Evolutionary conservation across 2,113 vertebrate species (phyloP), one percentile per base, ranked within the genome.

Genomic region (Mixornis gularis): DNA sequence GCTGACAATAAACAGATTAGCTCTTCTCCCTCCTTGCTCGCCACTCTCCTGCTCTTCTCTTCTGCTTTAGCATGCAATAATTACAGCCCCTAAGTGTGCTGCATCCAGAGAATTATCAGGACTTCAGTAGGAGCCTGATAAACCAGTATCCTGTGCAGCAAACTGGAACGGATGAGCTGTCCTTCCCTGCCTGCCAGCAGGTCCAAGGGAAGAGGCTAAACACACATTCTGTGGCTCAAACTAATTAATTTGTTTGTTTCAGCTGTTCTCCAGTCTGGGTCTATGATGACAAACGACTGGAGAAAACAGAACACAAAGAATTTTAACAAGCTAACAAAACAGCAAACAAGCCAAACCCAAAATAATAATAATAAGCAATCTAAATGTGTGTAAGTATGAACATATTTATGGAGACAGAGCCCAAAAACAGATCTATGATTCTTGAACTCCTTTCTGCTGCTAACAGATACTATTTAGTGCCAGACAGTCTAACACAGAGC

Each of bases 171-270:
- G 81, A 93, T 52, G 80, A 95, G 92, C 58, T 84, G 83, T 79
- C 80, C 86, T 62, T 32, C 53, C 25, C 65, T 94, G 76, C 89
- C 26, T 94, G 85, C 81, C 89, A 94, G 85, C 85, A 91, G 81
- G 81, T 89, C 85, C 87, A 49, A 71, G 62, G 46, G 26, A 90
- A 74, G 38, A 92, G 74, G 24, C 51, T 69, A 82, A 96, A 87
- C 63, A 93, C 69, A 69, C 22, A 87, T 17, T 79, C 91, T 74
- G 81, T 48, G 71, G 78, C 74, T 85, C 74, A 89, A 91, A 81
- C 59, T 74, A 94, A 93, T 92, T 95, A 77, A 90, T 88, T 68
- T 74, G 84, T 92, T 90, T 95, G 77, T 85, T 95, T 92, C 85
- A 60, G 77, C 44, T 79, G 38, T 59, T 87, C 74, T 87, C 71